These are phyloP conservation scores for Tipula vernalis DNA, from an alignment of 2,888 invertebrate genomes.

Conservation along the genomic window DNA sequence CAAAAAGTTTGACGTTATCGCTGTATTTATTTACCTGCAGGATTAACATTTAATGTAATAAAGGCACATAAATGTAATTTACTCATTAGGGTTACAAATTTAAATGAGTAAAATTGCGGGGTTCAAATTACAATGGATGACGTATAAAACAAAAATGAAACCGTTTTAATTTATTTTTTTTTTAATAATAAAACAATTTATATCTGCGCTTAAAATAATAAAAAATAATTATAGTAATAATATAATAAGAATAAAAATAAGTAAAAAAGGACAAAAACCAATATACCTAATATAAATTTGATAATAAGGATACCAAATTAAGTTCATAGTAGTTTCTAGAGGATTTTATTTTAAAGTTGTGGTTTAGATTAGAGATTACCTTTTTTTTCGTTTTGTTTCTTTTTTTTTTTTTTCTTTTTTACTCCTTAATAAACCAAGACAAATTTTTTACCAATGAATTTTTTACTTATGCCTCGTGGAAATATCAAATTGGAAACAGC, in stretches of 20 bases:
- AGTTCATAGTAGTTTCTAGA: neutral
- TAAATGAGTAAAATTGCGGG: neutral
- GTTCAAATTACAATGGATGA: slow-evolving; percentile 8
- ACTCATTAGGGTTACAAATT: neutral
- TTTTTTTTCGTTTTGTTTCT: neutral
- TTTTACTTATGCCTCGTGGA: slow-evolving; percentile 10
- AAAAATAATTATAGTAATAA: neutral
- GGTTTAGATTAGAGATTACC: neutral
- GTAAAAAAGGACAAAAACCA: neutral
- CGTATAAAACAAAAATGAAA: slow-evolving; percentile 8
- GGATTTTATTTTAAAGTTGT: neutral
- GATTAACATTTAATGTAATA: neutral
- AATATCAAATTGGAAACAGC: neutral
- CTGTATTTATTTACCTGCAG: neutral
- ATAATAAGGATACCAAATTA: neutral
- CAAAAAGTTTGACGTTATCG: neutral
- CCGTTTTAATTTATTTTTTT: slow-evolving; percentile 4
- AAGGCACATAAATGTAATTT: neutral
- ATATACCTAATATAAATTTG: neutral
- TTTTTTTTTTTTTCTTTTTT: neutral
- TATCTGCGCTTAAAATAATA: neutral
- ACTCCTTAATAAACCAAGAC: neutral
- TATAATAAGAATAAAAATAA: neutral
- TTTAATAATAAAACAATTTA: neutral
- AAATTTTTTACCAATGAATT: neutral